phyloP scores from a whole-genome alignment of 2,888 invertebrate genomes.

The Sepioteuthis lessoniana region DNA sequence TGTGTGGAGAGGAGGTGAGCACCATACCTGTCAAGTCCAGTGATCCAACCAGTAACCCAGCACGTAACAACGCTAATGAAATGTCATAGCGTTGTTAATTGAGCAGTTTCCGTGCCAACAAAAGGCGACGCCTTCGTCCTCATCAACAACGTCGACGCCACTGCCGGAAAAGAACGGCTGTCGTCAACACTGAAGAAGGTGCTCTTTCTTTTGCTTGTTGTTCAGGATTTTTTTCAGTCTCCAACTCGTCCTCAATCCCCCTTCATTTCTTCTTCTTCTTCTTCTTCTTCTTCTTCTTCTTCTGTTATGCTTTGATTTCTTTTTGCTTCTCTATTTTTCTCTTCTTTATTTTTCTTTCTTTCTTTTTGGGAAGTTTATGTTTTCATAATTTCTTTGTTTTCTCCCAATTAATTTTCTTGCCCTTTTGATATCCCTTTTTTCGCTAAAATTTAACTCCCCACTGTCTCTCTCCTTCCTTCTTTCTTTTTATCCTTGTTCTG shows the following conservation, averaged over 20 bases:
- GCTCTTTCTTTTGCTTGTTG: not conserved
- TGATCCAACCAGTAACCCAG: slow-evolving; percentile 21
- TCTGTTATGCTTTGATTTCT: not conserved
- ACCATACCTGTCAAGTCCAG: slow-evolving; percentile 12
- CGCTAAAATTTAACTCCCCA: too few relatives aligned
- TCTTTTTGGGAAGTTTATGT: not conserved
- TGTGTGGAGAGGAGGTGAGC: not conserved
- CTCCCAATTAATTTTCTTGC: not conserved
- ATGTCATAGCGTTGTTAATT: slow-evolving; percentile 10
- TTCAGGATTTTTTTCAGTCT: not conserved
- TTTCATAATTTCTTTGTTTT: not conserved
- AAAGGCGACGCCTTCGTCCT: slow-evolving; percentile 24
- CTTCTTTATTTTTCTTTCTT: not conserved
- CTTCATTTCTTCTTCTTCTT: not conserved
- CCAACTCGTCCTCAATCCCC: not conserved
- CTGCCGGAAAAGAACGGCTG: not conserved
- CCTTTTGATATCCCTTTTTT: not conserved
- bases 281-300: not conserved
- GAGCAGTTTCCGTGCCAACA: slow-evolving; percentile 33
- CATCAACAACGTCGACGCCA: slow-evolving; percentile 10
- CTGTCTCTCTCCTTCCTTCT: too few relatives aligned
- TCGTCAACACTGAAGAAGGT: not conserved
- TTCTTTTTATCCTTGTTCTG: too few relatives aligned
- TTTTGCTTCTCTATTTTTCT: not conserved
- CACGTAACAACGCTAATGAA: slow-evolving; percentile 1